These are phyloP conservation scores for Schizopygopsis pylzovi DNA, from an alignment of 2,797 vertebrate genomes.

Conservation along the genomic window DNA sequence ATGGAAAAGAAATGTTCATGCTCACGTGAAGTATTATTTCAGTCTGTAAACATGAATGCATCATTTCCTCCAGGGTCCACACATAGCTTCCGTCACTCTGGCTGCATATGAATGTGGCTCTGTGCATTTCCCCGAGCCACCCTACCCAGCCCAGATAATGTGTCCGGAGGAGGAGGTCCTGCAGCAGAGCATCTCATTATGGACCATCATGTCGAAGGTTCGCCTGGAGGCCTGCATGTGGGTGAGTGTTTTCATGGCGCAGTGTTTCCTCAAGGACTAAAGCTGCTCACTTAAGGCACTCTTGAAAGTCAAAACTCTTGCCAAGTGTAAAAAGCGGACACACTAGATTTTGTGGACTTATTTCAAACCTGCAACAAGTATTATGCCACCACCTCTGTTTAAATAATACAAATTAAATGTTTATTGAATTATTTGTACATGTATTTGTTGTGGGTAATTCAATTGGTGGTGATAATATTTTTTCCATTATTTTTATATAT, in stretches of 20 bases:
- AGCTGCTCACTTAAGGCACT: neutral
- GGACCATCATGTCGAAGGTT: conserved; percentile 98
- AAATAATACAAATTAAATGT: too few relatives aligned
- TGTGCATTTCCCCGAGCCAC: conserved; percentile 97
- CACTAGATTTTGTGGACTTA: neutral
- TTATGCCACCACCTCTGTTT: neutral
- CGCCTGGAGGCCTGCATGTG: conserved; percentile 99
- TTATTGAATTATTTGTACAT: too few relatives aligned
- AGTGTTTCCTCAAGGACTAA: neutral
- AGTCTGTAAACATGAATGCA: conserved; percentile 18
- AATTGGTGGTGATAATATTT: too few relatives aligned
- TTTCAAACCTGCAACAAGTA: neutral
- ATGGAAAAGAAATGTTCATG: neutral
- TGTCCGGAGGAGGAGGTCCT: conserved; percentile 83
- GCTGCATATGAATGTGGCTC: conserved; percentile 98
- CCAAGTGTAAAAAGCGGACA: neutral
- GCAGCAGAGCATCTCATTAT: conserved; percentile 86
- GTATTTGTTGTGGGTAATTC: too few relatives aligned
- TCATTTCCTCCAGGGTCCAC: conserved; percentile 85
- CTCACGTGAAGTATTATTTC: neutral
- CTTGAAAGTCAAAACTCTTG: neutral
- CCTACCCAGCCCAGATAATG: conserved; percentile 94
- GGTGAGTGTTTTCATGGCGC: conserved; percentile 80
- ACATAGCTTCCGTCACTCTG: conserved; percentile 97
- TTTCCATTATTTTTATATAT: too few relatives aligned